Conservation (phyloP, 1,140 invertebrate species). For the Zaprionus ghesquierei region DNA sequence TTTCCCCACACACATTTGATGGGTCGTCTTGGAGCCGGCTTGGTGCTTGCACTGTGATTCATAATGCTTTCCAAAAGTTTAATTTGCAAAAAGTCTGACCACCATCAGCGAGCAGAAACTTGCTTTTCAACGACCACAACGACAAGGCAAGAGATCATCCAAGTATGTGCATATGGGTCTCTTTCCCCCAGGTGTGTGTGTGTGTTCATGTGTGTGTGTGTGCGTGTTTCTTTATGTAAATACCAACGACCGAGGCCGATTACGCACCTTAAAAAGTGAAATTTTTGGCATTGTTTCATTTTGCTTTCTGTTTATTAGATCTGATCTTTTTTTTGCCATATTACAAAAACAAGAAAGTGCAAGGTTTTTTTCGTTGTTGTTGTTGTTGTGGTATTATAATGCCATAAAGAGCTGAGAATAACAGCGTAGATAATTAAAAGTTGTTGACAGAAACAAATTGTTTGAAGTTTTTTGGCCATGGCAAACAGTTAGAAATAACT, state of each 20-base stretch:
- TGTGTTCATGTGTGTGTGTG: not conserved
- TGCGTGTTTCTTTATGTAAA: slow-evolving; percentile 39
- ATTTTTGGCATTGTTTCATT: slow-evolving; percentile 66
- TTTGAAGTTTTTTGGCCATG: not conserved
- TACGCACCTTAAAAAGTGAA: slow-evolving; percentile 81
- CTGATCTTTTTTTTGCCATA: slow-evolving; percentile 20
- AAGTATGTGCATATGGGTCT: slow-evolving; percentile 16
- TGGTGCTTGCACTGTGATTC: not conserved
- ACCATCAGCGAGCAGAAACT: slow-evolving; percentile 17
- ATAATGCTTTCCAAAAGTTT: slow-evolving; percentile 21
- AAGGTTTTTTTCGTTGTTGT: too few relatives aligned
- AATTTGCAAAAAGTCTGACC: slow-evolving; percentile 20
- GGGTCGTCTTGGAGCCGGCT: not conserved
- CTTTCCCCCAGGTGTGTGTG: too few relatives aligned
- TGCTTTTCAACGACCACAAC: slow-evolving; percentile 32
- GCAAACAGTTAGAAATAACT: not conserved
- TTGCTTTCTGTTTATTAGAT: slow-evolving; percentile 43
- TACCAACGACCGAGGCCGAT: slow-evolving; percentile 54
- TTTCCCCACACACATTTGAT: slow-evolving; percentile 5
- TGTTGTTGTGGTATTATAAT: not conserved
- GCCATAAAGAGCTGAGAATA: not conserved
- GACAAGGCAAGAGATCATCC: slow-evolving; percentile 26
- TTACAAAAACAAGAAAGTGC: not conserved
- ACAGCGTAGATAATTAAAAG: not conserved
- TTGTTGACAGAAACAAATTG: not conserved